phyloP scores from a whole-genome alignment of 2,888 invertebrate species.

The Calameuta pallipes region DNA sequence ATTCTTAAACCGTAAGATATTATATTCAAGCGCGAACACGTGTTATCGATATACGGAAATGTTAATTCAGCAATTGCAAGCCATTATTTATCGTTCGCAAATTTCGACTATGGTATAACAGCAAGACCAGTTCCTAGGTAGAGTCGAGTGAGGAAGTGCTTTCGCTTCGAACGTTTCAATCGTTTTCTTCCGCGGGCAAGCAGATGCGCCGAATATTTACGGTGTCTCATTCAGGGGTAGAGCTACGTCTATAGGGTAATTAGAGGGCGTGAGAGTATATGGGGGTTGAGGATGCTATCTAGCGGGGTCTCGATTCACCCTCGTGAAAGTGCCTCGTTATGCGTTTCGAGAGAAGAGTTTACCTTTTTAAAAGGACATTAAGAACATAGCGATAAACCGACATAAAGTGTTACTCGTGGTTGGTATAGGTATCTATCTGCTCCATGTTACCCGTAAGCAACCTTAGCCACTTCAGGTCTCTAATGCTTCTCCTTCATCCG shows the following conservation, averaged over 20 bases:
- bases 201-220: conserved; percentile 56
- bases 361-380: conserved; percentile 55
- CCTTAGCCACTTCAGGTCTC: not conserved
- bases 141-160: not conserved
- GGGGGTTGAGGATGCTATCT: conserved; percentile 49
- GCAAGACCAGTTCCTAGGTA: not conserved
- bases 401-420: conserved; percentile 20
- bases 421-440: not conserved
- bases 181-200: conserved; percentile 13
- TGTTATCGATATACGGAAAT: not conserved
- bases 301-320: conserved; percentile 44
- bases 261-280: conserved; percentile 59
- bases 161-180: not conserved
- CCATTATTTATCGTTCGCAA: not conserved
- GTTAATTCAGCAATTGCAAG: not conserved
- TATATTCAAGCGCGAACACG: not conserved
- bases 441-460: not conserved
- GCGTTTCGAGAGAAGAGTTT: conserved; percentile 19
- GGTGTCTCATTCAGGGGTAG: conserved; percentile 48
- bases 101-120: not conserved
- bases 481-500: not conserved
- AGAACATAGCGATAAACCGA: conserved; percentile 36
- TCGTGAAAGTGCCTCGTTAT: conserved; percentile 45
- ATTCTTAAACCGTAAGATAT: not conserved
- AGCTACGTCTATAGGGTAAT: conserved; percentile 60